These are phyloP conservation scores for Ochlodes sylvanus DNA, from an alignment of 2,888 invertebrate genomes.

Conservation along the genomic window DNA sequence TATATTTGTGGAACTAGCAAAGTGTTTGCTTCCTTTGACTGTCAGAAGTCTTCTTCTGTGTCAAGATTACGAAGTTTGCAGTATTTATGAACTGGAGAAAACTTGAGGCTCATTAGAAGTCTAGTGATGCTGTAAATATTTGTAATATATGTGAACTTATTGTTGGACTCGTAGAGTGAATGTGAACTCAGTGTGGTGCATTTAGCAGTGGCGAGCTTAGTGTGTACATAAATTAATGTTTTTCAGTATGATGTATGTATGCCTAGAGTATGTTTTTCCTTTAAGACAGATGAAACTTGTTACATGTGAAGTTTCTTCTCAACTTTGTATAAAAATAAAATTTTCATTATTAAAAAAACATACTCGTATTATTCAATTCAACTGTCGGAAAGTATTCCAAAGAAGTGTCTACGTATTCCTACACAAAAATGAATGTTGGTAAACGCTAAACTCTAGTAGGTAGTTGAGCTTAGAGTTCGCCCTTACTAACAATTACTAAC, in stretches of 20 bases:
- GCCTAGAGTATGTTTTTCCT: slow-evolving; percentile 64
- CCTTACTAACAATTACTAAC: no score
- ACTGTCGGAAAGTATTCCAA: no score
- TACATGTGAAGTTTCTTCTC: slow-evolving; percentile 51
- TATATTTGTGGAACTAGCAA: slow-evolving; percentile 10
- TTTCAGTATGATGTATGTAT: slow-evolving; percentile 61
- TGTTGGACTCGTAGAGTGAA: slow-evolving; percentile 38
- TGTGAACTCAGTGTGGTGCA: slow-evolving; percentile 48
- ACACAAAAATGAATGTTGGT: no score
- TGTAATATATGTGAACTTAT: slow-evolving; percentile 42
- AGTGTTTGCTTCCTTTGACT: slow-evolving; percentile 10
- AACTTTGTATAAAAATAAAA: slow-evolving; percentile 54
- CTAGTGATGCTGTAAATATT: slow-evolving; percentile 46
- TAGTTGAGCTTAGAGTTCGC: no score
- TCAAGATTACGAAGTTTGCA: slow-evolving; percentile 26
- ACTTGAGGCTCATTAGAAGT: slow-evolving; percentile 33
- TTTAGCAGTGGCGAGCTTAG: slow-evolving; percentile 71
- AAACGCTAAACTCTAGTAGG: no score
- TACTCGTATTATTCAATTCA: not conserved
- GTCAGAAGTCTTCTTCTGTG: slow-evolving; percentile 6
- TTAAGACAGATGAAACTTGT: slow-evolving; percentile 53
- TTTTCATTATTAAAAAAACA: slow-evolving; percentile 8
- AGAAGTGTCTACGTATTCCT: no score
- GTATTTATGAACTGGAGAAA: slow-evolving; percentile 38
- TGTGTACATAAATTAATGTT: slow-evolving; percentile 72